Base-by-base conservation (phyloP, 2,888 invertebrate species). In the Lissocephala sabroskyi region DNA sequence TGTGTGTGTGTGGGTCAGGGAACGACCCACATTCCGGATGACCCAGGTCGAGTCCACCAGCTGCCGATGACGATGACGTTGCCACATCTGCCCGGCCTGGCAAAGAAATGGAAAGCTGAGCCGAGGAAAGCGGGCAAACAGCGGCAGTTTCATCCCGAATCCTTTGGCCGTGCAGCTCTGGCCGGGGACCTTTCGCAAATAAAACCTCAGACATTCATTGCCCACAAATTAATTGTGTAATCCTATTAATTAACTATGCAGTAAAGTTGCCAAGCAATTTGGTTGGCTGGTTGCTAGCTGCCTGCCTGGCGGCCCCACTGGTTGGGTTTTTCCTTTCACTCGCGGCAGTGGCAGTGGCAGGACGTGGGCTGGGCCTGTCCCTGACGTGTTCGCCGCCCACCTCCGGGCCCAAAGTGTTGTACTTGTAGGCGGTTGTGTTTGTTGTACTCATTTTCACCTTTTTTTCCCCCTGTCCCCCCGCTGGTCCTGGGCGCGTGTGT, bases 211-310 rank as follows among this genome's bases (percentile, higher is more conserved):
- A 79, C 79, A 77, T 79, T 79, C 76, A 79, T 77, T 78, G 79
- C 77, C 79, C 79, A 71, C 79, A 79, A 78, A 79, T 77, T 78
- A 78, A 78, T 79, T 78, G 79, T 78, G 74, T 79, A 79, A 78
- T 77, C 71, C 79, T 71, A 79, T 78, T 78, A 78, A 78, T 78
- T 78, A 78, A 79, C 78, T 78, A 71, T 76, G 74, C 74, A 78
- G 68, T 66, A 74, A 70, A 66, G 71, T 67, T 74, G 59, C 63
- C 73, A 58, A 55, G 64, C 71, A 74, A 74, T 70, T 68, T 65
- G 63, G 62, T 62, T 47, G 60, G 60, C 50, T 42, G 55, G 56
- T 11, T 35, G 2, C 36, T 43, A 28, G 43, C 45, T 46, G 3
- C 26, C 41, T 26, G 55, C 55, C 63, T 54, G 52, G 55, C 50